Evolutionary conservation across 2,797 vertebrate species (phyloP).

Genomic region (Picus viridis): DNA sequence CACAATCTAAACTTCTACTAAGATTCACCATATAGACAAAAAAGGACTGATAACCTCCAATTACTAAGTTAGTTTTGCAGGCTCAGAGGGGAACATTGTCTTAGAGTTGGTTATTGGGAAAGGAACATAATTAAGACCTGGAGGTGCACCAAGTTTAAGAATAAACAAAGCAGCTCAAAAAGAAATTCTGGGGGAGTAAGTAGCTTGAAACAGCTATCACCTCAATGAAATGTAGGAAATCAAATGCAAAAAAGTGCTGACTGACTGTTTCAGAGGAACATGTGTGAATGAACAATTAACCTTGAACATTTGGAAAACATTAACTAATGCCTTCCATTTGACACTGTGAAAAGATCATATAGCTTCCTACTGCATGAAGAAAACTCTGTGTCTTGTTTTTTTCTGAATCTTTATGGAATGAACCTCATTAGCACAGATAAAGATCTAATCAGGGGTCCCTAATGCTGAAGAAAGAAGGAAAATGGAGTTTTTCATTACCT

Average conservation of each 20-base stretch:
- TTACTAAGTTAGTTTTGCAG: neutral
- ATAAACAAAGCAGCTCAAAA: neutral
- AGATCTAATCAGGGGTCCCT: neutral
- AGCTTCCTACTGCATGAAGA: neutral
- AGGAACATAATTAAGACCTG: neutral
- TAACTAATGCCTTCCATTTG: neutral
- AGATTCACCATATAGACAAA: slow-evolving; percentile 2
- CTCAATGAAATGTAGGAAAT: neutral
- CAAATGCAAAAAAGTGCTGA: neutral
- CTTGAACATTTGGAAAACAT: neutral
- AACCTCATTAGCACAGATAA: neutral
- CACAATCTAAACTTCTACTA: neutral
- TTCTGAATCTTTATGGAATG: neutral
- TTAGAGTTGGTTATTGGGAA: neutral
- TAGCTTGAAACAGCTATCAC: neutral
- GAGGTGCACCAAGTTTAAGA: neutral
- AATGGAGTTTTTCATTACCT: neutral
- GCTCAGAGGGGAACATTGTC: neutral
- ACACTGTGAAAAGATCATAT: neutral
- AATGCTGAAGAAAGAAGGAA: neutral
- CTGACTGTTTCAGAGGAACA: neutral
- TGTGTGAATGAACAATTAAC: neutral
- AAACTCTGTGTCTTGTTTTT: neutral
- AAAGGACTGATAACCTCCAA: neutral
- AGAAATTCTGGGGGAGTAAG: neutral